These are phyloP conservation scores for Camponotus vicinus DNA, from an alignment of 1,140 invertebrate species.

Conservation along the genomic window DNA sequence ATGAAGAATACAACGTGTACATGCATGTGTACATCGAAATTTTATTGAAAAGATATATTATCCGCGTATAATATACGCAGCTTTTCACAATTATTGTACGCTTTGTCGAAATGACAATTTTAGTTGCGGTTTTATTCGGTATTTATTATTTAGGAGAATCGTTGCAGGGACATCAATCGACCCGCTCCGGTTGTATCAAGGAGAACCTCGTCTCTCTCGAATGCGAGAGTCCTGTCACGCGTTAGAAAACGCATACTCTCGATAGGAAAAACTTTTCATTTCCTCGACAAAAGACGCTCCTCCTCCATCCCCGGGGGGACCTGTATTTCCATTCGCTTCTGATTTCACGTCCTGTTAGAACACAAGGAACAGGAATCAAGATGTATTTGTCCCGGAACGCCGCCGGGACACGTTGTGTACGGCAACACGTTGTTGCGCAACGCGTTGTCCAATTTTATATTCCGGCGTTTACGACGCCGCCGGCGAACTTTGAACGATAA, in stretches of 20 bases:
- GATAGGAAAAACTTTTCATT: constrained; percentile 75
- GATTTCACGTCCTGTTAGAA: constrained; percentile 74
- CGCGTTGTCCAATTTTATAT: constrained; percentile 72
- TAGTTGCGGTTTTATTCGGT: neutral
- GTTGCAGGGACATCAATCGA: neutral
- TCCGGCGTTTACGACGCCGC: constrained; percentile 54
- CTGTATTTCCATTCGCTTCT: constrained; percentile 72
- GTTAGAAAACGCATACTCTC: constrained; percentile 69
- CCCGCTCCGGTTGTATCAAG: too few relatives aligned
- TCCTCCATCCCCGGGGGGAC: constrained; percentile 49
- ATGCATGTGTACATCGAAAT: neutral
- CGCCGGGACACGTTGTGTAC: constrained; percentile 11
- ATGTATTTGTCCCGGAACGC: constrained; percentile 64
- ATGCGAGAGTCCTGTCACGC: constrained; percentile 19
- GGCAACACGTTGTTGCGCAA: constrained; percentile 24
- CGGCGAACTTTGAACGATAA: constrained; percentile 67
- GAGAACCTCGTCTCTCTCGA: neutral
- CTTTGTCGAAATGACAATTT: neutral
- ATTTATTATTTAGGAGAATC: constrained; percentile 14
- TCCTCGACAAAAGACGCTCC: constrained; percentile 67
- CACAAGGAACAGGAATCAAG: constrained; percentile 70
- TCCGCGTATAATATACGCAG: neutral
- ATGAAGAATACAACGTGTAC: neutral
- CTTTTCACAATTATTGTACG: neutral
- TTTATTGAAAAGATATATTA: neutral